Evolutionary conservation across 2,888 invertebrate genomes (phyloP).

Genomic region (Campoplex nolae): DNA sequence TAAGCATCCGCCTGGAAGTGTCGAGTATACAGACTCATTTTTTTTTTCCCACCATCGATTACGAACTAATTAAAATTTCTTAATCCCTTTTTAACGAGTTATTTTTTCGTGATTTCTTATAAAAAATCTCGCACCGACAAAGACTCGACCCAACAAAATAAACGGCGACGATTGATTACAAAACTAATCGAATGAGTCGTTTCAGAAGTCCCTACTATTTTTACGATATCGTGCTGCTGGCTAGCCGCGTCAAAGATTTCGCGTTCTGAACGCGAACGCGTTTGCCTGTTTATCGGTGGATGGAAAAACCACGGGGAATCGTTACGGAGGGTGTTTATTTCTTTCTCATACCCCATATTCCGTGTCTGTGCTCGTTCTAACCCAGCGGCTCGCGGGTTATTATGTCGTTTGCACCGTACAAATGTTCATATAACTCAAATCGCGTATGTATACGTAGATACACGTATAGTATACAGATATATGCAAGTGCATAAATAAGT

Average conservation of each 20-base stretch:
- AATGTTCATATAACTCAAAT: conserved; percentile 21
- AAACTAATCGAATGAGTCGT: conserved; percentile 6
- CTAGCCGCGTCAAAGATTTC: conserved; percentile 5
- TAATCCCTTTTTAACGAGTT: not conserved
- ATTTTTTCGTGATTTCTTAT: not conserved
- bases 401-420: conserved; percentile 44
- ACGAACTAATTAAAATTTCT: not conserved
- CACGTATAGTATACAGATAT: not conserved
- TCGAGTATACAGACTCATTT: not conserved
- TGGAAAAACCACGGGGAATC: conserved; percentile 26
- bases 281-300: conserved; percentile 6
- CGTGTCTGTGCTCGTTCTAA: conserved; percentile 36
- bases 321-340: conserved; percentile 45
- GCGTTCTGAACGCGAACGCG: too few species aligned
- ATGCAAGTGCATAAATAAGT: conserved; percentile 3
- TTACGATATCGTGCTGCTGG: not conserved
- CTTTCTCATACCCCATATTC: conserved; percentile 38
- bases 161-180: conserved; percentile 4
- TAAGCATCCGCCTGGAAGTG: not conserved
- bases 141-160: not conserved
- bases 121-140: not conserved
- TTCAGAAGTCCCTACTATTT: not conserved
- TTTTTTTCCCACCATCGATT: not conserved
- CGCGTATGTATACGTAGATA: not conserved
- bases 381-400: conserved; percentile 48